Percentiles rank a stretch among this genome's conserved stretches.
Conservation (phyloP, 2,113 vertebrate species). For the Centropristis striata region DNA sequence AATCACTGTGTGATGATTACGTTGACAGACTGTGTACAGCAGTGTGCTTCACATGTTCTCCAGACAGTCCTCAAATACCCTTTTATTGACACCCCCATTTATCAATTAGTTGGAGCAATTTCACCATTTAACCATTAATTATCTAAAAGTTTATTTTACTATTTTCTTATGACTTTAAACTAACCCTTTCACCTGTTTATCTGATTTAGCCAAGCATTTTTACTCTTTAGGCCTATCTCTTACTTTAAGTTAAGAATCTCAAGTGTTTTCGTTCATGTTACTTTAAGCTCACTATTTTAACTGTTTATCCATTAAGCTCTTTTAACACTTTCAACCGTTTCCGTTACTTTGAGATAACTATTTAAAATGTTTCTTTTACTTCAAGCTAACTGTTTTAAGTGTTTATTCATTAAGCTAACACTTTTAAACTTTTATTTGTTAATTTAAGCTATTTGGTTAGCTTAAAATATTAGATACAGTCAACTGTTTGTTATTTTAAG, state of each 20-base stretch:
- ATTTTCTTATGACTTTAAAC: too few relatives aligned
- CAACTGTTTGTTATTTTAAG: too few relatives aligned
- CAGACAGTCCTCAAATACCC: neutral
- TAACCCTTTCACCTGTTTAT: too few relatives aligned
- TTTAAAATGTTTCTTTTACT: neutral
- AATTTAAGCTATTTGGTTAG: too few relatives aligned
- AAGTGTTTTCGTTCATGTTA: neutral
- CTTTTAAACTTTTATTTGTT: too few relatives aligned
- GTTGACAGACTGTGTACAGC: slow-evolving; percentile 1
- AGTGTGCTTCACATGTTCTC: neutral
- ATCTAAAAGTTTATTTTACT: neutral
- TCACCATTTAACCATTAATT: neutral
- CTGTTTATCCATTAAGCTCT: neutral
- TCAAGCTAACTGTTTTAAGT: neutral
- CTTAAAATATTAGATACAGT: too few relatives aligned
- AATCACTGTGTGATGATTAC: slow-evolving; percentile 20
- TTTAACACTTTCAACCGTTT: too few relatives aligned
- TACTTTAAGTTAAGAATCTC: too few relatives aligned
- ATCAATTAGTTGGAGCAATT: neutral
- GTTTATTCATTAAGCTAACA: neutral
- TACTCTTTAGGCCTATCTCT: too few relatives aligned
- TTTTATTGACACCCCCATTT: neutral
- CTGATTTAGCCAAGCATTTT: too few relatives aligned
- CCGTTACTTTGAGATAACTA: too few relatives aligned
- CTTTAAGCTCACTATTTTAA: neutral